Conservation (phyloP, 2,888 invertebrate species). For the Volucella bombylans region DNA sequence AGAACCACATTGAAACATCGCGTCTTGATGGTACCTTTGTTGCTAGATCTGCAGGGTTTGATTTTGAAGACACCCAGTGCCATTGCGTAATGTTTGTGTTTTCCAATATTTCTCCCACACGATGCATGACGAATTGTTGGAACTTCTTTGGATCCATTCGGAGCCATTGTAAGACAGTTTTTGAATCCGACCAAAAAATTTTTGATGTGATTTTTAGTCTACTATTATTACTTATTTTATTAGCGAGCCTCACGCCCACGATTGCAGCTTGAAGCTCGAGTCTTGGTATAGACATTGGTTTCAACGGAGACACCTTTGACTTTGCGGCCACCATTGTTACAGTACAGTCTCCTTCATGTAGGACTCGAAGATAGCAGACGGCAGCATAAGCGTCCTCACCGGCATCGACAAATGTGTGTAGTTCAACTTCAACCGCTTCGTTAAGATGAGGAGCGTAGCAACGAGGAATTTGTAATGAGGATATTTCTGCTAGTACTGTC, state of each 20-base stretch:
- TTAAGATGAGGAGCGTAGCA: slow-evolving; percentile 28
- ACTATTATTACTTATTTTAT: slow-evolving; percentile 12
- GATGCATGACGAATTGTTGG: slow-evolving; percentile 71
- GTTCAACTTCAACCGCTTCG: slow-evolving; percentile 13
- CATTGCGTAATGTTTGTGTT: slow-evolving; percentile 16
- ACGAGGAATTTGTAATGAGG: slow-evolving; percentile 31
- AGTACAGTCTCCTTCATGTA: slow-evolving; percentile 13
- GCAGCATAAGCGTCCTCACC: slow-evolving; percentile 61
- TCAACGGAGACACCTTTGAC: slow-evolving; percentile 58
- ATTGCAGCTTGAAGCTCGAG: slow-evolving; percentile 64
- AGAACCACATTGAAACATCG: slow-evolving; percentile 1
- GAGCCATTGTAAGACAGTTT: slow-evolving; percentile 74
- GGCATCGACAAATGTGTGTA: slow-evolving; percentile 70
- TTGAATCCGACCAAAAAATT: slow-evolving; percentile 75
- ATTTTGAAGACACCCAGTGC: slow-evolving; percentile 33
- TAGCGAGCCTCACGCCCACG: slow-evolving; percentile 31
- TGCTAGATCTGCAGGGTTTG: slow-evolving; percentile 29
- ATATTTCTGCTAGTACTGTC: slow-evolving; percentile 26
- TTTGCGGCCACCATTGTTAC: slow-evolving; percentile 45
- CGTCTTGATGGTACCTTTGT: slow-evolving; percentile 13
- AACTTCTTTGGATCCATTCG: slow-evolving; percentile 70
- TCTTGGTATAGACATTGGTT: slow-evolving; percentile 60
- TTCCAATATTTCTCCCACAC: slow-evolving; percentile 71
- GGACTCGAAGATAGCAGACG: slow-evolving; percentile 45
- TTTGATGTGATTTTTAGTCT: slow-evolving; percentile 14